Evolutionary conservation across 2,888 invertebrate genomes (phyloP).

Genomic region (Taenaris catops): DNA sequence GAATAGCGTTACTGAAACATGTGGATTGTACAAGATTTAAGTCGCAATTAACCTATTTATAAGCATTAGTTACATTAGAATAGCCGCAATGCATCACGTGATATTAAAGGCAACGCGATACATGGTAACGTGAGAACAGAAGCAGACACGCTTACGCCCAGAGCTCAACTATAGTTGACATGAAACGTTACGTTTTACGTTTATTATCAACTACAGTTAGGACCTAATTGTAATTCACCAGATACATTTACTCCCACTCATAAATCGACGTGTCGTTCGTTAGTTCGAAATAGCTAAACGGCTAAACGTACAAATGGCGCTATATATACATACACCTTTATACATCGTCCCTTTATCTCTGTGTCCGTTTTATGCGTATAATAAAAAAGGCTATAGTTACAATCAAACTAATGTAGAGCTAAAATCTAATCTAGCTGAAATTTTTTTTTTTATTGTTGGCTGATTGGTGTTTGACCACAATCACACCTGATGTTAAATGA

Average conservation of each 20-base stretch:
- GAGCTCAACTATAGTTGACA: conserved; percentile 17
- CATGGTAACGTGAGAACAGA: conserved; percentile 16
- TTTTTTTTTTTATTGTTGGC: too few species aligned
- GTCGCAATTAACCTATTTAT: conserved; percentile 8
- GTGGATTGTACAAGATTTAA: too few species aligned
- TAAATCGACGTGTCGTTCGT: conserved; percentile 9
- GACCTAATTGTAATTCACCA: conserved; percentile 23
- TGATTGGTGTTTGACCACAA: too few species aligned
- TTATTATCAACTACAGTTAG: conserved; percentile 18
- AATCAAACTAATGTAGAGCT: too few species aligned
- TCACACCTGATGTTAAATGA: too few species aligned
- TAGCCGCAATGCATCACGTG: conserved; percentile 14
- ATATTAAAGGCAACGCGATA: conserved; percentile 16
- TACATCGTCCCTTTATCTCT: too few species aligned
- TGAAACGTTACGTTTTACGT: conserved; percentile 15
- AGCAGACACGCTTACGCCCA: conserved; percentile 12
- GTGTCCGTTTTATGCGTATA: too few species aligned
- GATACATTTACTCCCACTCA: conserved; percentile 14
- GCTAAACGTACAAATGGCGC: too few species aligned
- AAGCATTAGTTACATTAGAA: conserved; percentile 9
- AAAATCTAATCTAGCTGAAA: too few species aligned
- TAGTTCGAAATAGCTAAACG: too few species aligned
- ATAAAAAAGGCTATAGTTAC: too few species aligned
- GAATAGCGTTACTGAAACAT: background rate
- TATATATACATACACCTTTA: too few species aligned